These are phyloP conservation scores for Drosophila nigritarsus DNA, from an alignment of 2,888 invertebrate species.

Conservation along the genomic window DNA sequence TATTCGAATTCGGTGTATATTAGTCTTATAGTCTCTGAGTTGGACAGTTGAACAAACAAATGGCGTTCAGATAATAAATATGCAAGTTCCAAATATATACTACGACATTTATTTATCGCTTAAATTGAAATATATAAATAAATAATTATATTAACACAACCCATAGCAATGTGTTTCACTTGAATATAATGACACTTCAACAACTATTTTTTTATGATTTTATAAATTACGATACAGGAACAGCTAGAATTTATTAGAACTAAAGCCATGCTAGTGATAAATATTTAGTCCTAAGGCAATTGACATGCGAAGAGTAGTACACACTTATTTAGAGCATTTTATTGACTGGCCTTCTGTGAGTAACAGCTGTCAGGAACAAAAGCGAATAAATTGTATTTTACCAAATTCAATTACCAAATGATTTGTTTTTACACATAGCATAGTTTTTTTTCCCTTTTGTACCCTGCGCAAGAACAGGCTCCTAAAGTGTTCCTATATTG, in stretches of 20 bases:
- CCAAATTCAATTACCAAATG: conserved; percentile 75
- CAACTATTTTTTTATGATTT: neutral
- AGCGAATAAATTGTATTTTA: conserved; percentile 70
- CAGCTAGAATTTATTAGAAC: conserved; percentile 15
- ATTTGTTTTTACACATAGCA: conserved; percentile 64
- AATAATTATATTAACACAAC: conserved; percentile 19
- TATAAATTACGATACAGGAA: conserved; percentile 1
- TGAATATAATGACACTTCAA: neutral
- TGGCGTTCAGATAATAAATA: neutral
- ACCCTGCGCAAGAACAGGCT: conserved; percentile 2
- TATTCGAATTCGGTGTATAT: neutral
- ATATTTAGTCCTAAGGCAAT: conserved; percentile 50
- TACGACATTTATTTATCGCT: neutral
- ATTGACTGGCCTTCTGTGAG: conserved; percentile 61
- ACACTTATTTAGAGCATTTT: conserved; percentile 58
- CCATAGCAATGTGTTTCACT: neutral
- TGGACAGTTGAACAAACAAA: neutral
- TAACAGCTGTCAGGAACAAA: conserved; percentile 70
- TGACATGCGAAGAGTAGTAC: conserved; percentile 38
- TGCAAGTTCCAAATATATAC: neutral
- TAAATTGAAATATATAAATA: conserved; percentile 22
- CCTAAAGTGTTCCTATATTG: neutral
- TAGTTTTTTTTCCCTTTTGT: conserved; percentile 15
- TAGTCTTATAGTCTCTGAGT: neutral
- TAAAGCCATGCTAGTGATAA: conserved; percentile 31